phyloP scores from a whole-genome alignment of 1,140 invertebrate genomes.

The Mizuhopecten yessoensis region DNA sequence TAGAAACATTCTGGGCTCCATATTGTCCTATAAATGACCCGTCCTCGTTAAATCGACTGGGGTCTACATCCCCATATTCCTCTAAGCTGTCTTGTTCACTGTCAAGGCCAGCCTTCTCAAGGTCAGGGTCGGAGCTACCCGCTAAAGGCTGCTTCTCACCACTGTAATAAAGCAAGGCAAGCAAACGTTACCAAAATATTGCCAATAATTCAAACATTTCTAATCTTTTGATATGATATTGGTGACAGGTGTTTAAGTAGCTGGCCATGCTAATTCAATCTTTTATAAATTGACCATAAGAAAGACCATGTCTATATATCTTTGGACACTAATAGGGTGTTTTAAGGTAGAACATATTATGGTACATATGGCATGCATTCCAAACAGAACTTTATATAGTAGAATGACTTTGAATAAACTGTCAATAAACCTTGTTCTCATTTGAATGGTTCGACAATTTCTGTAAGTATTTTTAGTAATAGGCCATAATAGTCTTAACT shows the following conservation, averaged over 20 bases:
- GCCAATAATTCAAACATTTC: background rate
- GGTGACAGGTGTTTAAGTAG: background rate
- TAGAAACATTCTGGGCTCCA: constrained; percentile 79
- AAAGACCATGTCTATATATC: background rate
- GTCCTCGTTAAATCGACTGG: constrained; percentile 96
- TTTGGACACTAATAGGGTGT: too few relatives aligned
- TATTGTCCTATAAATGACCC: constrained; percentile 99
- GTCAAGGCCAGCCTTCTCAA: constrained; percentile 75
- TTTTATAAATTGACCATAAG: background rate
- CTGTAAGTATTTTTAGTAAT: background rate
- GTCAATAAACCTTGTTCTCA: too few relatives aligned
- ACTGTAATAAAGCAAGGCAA: constrained; percentile 48
- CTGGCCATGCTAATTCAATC: background rate
- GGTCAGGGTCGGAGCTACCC: constrained; percentile 69
- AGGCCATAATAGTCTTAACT: background rate
- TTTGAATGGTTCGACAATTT: too few relatives aligned
- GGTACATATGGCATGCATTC: background rate
- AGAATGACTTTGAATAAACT: too few relatives aligned
- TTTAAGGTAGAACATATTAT: background rate
- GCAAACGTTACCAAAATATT: background rate
- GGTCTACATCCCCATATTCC: constrained; percentile 98
- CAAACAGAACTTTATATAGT: background rate
- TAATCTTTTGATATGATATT: background rate
- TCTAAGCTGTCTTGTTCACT: constrained; percentile 94
- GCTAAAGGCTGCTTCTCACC: constrained; percentile 63